Conservation (phyloP, 2,888 invertebrate species). For the Polydrusus tereticollis region DNA sequence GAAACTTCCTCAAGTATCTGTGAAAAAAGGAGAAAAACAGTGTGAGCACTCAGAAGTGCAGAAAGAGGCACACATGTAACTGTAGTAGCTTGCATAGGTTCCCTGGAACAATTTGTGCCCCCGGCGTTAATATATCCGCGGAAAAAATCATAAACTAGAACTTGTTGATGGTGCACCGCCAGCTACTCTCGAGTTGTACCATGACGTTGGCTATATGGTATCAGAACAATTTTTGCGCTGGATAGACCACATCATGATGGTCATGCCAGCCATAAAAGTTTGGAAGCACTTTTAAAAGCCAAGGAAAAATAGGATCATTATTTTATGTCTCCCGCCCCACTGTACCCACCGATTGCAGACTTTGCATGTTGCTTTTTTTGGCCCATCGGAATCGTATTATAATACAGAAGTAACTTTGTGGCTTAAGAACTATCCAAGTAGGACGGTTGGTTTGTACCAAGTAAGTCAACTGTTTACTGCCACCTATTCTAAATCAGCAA, state of each 20-base stretch:
- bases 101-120: slow-evolving; percentile 18
- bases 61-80: slow-evolving; percentile 20
- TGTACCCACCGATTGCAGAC: not conserved
- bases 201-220: slow-evolving; percentile 30
- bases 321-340: not conserved
- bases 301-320: not conserved
- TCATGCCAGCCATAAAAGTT: not conserved
- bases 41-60: slow-evolving; percentile 20
- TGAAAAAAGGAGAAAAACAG: slow-evolving; percentile 17
- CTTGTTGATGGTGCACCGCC: slow-evolving; percentile 27
- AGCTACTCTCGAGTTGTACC: slow-evolving; percentile 8
- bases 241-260: slow-evolving; percentile 30
- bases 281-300: not conserved
- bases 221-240: slow-evolving; percentile 26
- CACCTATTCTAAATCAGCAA: not conserved
- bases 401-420: not conserved
- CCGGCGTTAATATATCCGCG: slow-evolving; percentile 25
- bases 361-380: not conserved
- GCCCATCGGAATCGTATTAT: not conserved
- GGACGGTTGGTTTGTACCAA: not conserved
- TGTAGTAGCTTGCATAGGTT: slow-evolving; percentile 12
- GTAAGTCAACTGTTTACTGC: not conserved
- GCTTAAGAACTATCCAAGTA: not conserved
- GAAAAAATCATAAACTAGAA: slow-evolving; percentile 6
- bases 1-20: slow-evolving; percentile 15